phyloP scores from a whole-genome alignment of 2,888 invertebrate genomes.

The Cacoxenus indagator region DNA sequence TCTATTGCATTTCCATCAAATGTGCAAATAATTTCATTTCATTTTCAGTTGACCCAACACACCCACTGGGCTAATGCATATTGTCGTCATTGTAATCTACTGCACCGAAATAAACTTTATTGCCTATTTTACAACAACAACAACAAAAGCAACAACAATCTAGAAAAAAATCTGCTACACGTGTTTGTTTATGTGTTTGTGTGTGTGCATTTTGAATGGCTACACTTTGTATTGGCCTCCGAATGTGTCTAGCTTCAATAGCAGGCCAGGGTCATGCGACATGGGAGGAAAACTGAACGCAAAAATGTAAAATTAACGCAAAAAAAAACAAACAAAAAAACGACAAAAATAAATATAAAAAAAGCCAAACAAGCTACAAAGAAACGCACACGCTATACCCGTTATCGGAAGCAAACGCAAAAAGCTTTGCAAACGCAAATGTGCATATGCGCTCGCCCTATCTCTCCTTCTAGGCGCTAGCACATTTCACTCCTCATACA shows the following conservation, averaged over 20 bases:
- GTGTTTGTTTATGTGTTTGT: slow-evolving; percentile 13
- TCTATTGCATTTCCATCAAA: too few species aligned
- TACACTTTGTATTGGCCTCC: slow-evolving; percentile 64
- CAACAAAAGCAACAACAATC: slow-evolving; percentile 10
- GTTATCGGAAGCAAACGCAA: slow-evolving; percentile 64
- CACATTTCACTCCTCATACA: too few species aligned
- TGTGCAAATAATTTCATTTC: too few species aligned
- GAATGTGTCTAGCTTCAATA: slow-evolving; percentile 67
- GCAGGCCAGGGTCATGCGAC: slow-evolving; percentile 69
- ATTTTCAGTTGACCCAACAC: too few species aligned
- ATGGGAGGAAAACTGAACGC: slow-evolving; percentile 63
- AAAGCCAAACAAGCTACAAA: slow-evolving; percentile 25
- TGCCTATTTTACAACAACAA: background rate
- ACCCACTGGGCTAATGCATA: too few species aligned
- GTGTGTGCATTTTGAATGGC: slow-evolving; percentile 58
- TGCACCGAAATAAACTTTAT: background rate
- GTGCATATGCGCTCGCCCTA: slow-evolving; percentile 22
- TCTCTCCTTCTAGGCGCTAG: slow-evolving; percentile 22
- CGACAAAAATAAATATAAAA: slow-evolving; percentile 31
- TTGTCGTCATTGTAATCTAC: background rate
- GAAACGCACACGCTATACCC: slow-evolving; percentile 40
- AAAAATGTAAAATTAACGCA: slow-evolving; percentile 26
- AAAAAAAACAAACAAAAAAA: slow-evolving; percentile 30
- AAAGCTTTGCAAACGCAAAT: slow-evolving; percentile 46
- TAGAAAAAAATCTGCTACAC: slow-evolving; percentile 24